Percentiles rank a stretch among this genome's conserved stretches.
Evolutionary conservation across 2,888 invertebrate genomes (phyloP).

Genomic region (Athalia circularis): DNA sequence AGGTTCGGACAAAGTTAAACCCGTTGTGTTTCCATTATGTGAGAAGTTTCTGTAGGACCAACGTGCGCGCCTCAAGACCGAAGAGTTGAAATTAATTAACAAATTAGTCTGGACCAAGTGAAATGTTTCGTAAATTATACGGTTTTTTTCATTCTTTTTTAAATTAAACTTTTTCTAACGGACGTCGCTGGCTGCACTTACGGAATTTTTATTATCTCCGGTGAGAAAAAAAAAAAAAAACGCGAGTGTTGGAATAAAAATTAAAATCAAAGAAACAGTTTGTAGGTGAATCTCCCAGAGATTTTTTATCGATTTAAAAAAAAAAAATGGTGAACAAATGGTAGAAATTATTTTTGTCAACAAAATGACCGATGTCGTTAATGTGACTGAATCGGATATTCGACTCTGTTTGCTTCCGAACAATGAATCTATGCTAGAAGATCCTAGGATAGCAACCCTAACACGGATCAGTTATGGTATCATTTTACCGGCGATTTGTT

Average conservation of each 20-base stretch:
- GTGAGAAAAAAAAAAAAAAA: too few species aligned
- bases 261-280: too few species aligned
- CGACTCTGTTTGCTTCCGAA: slow-evolving; percentile 59
- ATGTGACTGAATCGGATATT: slow-evolving; percentile 54
- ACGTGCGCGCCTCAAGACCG: too few species aligned
- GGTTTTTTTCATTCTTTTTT: too few species aligned
- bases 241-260: too few species aligned
- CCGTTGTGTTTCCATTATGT: too few species aligned
- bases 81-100: slow-evolving; percentile 18
- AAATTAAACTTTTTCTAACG: too few species aligned
- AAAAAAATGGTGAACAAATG: not conserved
- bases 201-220: too few species aligned
- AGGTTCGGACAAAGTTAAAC: not conserved
- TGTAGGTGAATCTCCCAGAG: not conserved
- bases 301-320: not conserved
- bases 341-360: slow-evolving; percentile 2
- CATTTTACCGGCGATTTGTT: slow-evolving; percentile 82
- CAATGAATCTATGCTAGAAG: slow-evolving; percentile 73
- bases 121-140: slow-evolving; percentile 8
- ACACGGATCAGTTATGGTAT: slow-evolving; percentile 81
- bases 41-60: too few species aligned
- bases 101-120: slow-evolving; percentile 6
- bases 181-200: too few species aligned
- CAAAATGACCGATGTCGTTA: slow-evolving; percentile 56
- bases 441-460: slow-evolving; percentile 78